phyloP scores from a whole-genome alignment of 2,113 vertebrate species.

The Tenebrosternarchus preto region DNA sequence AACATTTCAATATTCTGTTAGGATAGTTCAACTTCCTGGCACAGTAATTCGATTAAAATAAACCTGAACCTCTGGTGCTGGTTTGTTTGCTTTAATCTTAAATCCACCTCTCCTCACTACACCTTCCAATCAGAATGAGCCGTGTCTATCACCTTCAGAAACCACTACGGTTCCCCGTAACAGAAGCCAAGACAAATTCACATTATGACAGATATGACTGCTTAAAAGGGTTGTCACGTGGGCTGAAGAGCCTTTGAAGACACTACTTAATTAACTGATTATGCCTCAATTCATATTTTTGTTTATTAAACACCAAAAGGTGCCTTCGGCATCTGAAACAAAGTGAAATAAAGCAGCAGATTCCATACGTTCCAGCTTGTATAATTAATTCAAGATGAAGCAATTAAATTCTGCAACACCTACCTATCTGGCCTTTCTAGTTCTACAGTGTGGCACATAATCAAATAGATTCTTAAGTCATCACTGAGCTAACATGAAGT shows the following conservation, averaged over 20 bases:
- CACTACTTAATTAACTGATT: constrained; percentile 19
- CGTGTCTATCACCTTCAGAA: neutral
- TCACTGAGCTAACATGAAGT: neutral
- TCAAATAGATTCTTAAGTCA: neutral
- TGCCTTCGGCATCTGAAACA: constrained; percentile 5
- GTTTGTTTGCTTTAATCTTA: neutral
- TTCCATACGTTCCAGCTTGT: neutral
- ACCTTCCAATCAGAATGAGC: neutral
- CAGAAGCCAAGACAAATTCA: neutral
- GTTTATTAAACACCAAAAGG: constrained; percentile 8
- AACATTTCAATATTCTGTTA: neutral
- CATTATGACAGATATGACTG: neutral
- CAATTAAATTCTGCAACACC: constrained; percentile 30
- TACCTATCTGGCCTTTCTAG: neutral
- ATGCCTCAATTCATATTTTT: constrained; percentile 1
- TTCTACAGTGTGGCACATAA: neutral
- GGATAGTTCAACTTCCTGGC: neutral
- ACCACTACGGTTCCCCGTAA: neutral
- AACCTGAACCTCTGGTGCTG: too few species aligned
- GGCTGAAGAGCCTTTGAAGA: neutral
- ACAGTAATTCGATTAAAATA: neutral
- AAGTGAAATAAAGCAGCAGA: neutral
- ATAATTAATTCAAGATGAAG: constrained; percentile 40
- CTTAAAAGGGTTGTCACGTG: neutral
- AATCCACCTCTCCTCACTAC: neutral